Evolutionary conservation across 2,888 invertebrate species (phyloP).

Genomic region (Andrena dorsata): DNA sequence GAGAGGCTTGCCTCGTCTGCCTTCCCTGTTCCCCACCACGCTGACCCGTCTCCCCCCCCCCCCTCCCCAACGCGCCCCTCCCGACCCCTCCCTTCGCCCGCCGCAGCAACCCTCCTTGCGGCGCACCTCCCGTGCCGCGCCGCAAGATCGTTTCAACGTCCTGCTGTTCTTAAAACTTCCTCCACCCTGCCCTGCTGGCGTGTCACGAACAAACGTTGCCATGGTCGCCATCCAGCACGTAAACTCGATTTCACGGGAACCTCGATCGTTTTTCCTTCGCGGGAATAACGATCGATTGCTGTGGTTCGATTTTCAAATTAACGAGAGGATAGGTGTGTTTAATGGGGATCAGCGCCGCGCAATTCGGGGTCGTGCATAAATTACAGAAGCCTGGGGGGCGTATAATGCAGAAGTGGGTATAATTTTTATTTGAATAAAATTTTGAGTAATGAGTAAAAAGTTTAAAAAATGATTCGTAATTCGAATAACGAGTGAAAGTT

Average conservation of each 20-base stretch:
- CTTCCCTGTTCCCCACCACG: slow-evolving; percentile 73
- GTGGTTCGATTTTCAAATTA: slow-evolving; percentile 14
- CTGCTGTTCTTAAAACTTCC: slow-evolving; percentile 64
- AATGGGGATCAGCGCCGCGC: not conserved
- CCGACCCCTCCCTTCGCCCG: not conserved
- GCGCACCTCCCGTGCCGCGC: not conserved
- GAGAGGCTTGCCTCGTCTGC: slow-evolving; percentile 86
- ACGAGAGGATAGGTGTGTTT: not conserved
- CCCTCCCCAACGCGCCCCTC: too few species aligned
- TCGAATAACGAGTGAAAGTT: too few species aligned
- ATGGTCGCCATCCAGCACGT: slow-evolving; percentile 67
- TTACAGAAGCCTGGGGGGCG: too few species aligned
- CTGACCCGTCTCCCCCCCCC: not conserved
- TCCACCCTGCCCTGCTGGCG: slow-evolving; percentile 40
- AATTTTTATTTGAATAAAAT: too few species aligned
- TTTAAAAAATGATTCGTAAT: too few species aligned
- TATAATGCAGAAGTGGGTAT: too few species aligned
- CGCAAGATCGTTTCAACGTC: slow-evolving; percentile 26
- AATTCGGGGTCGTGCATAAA: too few species aligned
- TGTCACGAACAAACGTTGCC: slow-evolving; percentile 66
- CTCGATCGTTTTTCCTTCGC: slow-evolving; percentile 32
- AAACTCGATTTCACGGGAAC: slow-evolving; percentile 58
- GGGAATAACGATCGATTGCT: slow-evolving; percentile 46
- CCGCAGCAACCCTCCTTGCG: not conserved
- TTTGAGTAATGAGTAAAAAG: too few species aligned